These are phyloP conservation scores for Drosophila bipectinata DNA, from an alignment of 1,140 invertebrate species.

Conservation along the genomic window DNA sequence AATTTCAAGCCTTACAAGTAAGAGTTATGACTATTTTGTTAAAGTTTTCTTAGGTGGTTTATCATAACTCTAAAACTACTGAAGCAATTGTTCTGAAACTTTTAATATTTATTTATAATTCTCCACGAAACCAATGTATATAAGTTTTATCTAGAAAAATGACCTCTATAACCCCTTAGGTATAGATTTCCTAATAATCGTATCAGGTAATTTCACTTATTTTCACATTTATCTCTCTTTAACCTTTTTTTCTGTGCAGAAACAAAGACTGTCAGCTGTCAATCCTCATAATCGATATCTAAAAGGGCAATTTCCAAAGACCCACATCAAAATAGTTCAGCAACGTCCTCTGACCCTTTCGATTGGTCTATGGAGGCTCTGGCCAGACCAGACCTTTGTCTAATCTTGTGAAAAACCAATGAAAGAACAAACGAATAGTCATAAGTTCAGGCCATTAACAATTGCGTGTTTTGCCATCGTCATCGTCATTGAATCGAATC, in stretches of 20 bases:
- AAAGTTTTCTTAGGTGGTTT: too few relatives aligned
- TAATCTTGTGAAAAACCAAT: conserved; percentile 41
- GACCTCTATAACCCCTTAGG: not conserved
- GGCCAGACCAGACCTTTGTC: conserved; percentile 21
- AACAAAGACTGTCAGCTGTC: conserved; percentile 21
- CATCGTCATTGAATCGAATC: conserved; percentile 39
- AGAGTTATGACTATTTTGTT: not conserved
- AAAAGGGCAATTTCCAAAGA: conserved; percentile 7
- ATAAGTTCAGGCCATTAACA: conserved; percentile 48
- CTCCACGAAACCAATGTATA: too few relatives aligned
- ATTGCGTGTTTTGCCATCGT: conserved; percentile 46
- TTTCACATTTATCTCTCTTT: conserved; percentile 1
- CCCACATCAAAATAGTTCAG: conserved; percentile 20
- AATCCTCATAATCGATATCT: conserved; percentile 45
- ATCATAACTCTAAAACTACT: not conserved
- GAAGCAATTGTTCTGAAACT: not conserved
- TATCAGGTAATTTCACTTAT: not conserved
- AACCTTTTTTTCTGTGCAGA: not conserved
- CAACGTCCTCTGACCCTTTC: conserved; percentile 12
- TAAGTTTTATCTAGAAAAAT: too few relatives aligned
- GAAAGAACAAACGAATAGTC: conserved; percentile 34
- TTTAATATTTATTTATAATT: too few relatives aligned
- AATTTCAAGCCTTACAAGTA: not conserved
- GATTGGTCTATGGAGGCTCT: not conserved
- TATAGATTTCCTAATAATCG: not conserved